Conservation (phyloP, 2,113 vertebrate species). For the Anser brachyrhynchus region DNA sequence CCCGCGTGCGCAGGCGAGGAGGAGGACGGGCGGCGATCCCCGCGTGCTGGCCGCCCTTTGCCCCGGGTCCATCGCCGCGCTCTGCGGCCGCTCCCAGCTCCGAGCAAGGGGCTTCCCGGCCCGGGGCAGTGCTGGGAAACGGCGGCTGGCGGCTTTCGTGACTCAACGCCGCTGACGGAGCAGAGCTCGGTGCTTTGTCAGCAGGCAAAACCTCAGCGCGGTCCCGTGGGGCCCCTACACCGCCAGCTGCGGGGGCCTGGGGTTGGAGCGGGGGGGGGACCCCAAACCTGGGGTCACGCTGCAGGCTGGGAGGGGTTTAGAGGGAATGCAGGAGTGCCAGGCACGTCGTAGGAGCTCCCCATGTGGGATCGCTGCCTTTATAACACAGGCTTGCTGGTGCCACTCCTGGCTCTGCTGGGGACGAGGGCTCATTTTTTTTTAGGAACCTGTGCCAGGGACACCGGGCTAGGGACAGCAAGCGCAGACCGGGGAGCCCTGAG, state of each 20-base stretch:
- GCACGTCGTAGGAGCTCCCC: neutral
- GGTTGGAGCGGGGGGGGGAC: neutral
- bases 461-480: neutral
- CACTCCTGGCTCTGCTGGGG: too few species aligned
- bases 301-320: neutral
- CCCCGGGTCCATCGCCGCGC: too few species aligned
- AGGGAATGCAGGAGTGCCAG: fast-evolving
- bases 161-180: neutral
- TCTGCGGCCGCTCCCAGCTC: neutral
- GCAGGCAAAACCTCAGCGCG: neutral
- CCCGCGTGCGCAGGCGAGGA: neutral
- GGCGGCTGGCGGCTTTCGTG: neutral
- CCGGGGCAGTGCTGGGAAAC: neutral
- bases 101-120: neutral
- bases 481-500: neutral
- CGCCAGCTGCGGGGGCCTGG: neutral
- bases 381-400: too few species aligned
- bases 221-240: fast-evolving
- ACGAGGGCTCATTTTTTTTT: too few species aligned
- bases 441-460: neutral
- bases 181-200: slow-evolving; percentile 11
- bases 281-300: neutral
- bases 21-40: neutral
- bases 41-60: too few species aligned
- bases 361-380: too few species aligned